These are phyloP conservation scores for Tarsius wallacei DNA, from an alignment of 2,797 vertebrate species.

Conservation along the genomic window DNA sequence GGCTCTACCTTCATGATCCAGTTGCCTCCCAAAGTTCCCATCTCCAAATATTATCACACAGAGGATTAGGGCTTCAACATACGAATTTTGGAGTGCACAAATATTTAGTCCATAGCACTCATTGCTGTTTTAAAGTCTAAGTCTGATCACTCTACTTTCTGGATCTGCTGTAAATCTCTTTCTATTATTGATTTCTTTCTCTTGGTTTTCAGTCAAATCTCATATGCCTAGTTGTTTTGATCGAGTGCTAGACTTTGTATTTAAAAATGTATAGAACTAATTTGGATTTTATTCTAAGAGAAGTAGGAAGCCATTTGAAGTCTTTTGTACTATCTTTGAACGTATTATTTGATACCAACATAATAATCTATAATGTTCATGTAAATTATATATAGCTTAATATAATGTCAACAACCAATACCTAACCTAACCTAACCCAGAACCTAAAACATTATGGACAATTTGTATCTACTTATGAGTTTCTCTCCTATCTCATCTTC, in stretches of 20 bases:
- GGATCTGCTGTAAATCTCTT: not conserved
- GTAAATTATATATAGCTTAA: not conserved
- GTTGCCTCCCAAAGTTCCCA: not conserved
- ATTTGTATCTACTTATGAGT: not conserved
- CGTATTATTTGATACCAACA: not conserved
- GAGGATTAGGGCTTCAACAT: not conserved
- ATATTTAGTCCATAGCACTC: not conserved
- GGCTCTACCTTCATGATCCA: not conserved
- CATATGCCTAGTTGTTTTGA: not conserved
- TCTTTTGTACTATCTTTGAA: not conserved
- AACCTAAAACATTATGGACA: not conserved
- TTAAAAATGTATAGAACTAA: constrained; percentile 16
- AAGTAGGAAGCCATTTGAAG: not conserved
- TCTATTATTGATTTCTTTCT: not conserved
- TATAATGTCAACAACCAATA: not conserved
- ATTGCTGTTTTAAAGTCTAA: constrained; percentile 28
- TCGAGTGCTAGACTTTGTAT: not conserved
- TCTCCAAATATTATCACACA: not conserved
- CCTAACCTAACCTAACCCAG: not conserved
- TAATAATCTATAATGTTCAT: not conserved
- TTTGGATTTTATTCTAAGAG: not conserved
- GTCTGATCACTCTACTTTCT: not conserved
- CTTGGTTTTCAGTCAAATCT: constrained; percentile 39
- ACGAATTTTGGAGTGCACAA: not conserved
- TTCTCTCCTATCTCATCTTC: not conserved